Evolutionary conservation across 2,113 vertebrate genomes (phyloP).

Genomic region (Cromileptes altivelis): DNA sequence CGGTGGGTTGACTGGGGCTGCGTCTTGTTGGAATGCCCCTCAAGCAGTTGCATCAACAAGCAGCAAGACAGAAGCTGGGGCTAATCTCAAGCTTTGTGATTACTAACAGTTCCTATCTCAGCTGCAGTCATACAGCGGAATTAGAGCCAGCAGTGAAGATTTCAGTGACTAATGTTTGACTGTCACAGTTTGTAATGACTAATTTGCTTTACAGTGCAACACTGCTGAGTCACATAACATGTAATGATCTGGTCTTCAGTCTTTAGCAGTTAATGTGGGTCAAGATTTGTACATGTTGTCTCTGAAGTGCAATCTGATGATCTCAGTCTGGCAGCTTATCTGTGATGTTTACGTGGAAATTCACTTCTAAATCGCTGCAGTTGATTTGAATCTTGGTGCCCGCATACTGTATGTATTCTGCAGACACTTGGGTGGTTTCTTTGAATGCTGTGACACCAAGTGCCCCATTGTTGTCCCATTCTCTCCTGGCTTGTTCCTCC

Average conservation of each 20-base stretch:
- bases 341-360: neutral
- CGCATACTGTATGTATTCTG: neutral
- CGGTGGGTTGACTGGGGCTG: conserved; percentile 64
- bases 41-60: conserved; percentile 82
- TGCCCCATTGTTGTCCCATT: conserved; percentile 13
- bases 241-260: neutral
- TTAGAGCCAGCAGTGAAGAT: neutral
- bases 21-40: conserved; percentile 79
- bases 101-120: conserved; percentile 17
- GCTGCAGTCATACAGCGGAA: neutral
- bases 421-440: neutral
- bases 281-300: conserved; percentile 14
- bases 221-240: neutral
- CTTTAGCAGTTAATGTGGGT: conserved; percentile 30
- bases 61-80: conserved; percentile 48
- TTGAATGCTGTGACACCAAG: neutral
- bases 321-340: conserved; percentile 29
- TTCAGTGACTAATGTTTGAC: neutral
- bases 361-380: conserved; percentile 1
- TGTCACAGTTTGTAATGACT: conserved; percentile 20
- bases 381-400: neutral
- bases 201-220: neutral
- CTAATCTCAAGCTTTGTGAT: conserved; percentile 41
- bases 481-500: conserved; percentile 7
- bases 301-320: conserved; percentile 28